Evolutionary conservation across 2,888 invertebrate genomes (phyloP).

Genomic region (Suillia variegata): DNA sequence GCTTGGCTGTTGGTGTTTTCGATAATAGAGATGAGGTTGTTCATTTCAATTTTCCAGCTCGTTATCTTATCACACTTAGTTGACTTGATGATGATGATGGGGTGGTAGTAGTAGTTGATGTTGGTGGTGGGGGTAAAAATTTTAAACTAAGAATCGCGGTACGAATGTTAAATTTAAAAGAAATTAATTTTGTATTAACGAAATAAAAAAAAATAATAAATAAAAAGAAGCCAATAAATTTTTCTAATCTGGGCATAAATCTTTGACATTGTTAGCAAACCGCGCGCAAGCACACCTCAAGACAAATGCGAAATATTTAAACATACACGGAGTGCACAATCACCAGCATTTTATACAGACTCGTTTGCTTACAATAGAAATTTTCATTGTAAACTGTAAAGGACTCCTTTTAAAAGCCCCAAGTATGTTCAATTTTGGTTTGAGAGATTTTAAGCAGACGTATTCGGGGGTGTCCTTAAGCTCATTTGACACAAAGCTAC

Average conservation of each 20-base stretch:
- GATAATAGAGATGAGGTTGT: constrained; percentile 18
- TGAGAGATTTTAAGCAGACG: too few relatives aligned
- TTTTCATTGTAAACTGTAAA: too few relatives aligned
- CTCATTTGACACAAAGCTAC: neutral
- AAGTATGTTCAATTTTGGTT: too few relatives aligned
- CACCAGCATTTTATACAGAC: too few relatives aligned
- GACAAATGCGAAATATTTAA: neutral
- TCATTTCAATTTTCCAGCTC: constrained; percentile 32
- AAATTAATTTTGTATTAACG: neutral
- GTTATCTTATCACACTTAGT: constrained; percentile 26
- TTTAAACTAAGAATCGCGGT: too few relatives aligned
- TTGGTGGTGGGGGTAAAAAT: neutral
- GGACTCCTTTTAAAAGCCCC: too few relatives aligned
- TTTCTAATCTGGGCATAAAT: neutral
- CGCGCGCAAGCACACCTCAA: neutral
- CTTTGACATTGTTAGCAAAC: neutral
- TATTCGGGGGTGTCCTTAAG: neutral
- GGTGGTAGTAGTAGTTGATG: neutral
- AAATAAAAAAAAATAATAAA: neutral
- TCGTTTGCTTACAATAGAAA: too few relatives aligned
- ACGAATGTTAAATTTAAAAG: neutral
- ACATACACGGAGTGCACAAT: too few relatives aligned
- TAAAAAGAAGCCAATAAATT: neutral
- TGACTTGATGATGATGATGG: neutral
- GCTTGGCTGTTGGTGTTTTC: neutral